A percentile compares a stretch with the other conserved stretches of the same genome.
These are phyloP conservation scores for Chrosomus eos DNA, from an alignment of 2,797 vertebrate species.

Conservation along the genomic window DNA sequence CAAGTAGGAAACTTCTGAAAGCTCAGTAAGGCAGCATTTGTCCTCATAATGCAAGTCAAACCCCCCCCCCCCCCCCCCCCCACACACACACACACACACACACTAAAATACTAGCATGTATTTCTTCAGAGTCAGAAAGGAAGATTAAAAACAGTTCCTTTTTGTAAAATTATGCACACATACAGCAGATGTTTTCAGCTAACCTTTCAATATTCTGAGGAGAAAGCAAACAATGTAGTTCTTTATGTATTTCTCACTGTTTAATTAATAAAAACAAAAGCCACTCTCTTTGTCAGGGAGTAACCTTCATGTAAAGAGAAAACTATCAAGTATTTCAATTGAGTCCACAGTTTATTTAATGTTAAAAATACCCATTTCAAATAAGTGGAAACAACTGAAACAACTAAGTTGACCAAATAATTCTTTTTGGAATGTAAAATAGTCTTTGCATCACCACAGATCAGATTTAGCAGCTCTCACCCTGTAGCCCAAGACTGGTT, in stretches of 20 bases:
- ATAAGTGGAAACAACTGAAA: neutral
- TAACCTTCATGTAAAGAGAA: neutral
- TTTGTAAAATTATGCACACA: neutral
- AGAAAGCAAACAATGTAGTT: neutral
- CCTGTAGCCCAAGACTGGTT: neutral
- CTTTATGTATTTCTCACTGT: neutral
- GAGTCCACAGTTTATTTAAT: neutral
- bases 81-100: neutral
- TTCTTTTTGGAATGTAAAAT: neutral
- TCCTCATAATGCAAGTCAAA: too few relatives aligned
- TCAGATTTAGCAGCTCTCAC: slow-evolving; percentile 38
- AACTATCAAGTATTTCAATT: neutral
- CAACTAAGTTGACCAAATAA: neutral
- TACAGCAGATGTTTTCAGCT: slow-evolving; percentile 14
- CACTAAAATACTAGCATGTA: neutral
- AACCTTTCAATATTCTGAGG: neutral
- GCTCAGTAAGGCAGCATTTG: too few relatives aligned
- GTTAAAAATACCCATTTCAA: neutral
- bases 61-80: too few relatives aligned
- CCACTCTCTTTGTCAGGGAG: neutral
- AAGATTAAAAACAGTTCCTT: neutral
- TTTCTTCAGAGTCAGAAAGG: slow-evolving; percentile 7
- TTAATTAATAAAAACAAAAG: neutral
- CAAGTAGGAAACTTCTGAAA: too few relatives aligned
- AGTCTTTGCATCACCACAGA: neutral